Base-by-base conservation (phyloP, 2,888 invertebrate species). In the Tribolium freemani region DNA sequence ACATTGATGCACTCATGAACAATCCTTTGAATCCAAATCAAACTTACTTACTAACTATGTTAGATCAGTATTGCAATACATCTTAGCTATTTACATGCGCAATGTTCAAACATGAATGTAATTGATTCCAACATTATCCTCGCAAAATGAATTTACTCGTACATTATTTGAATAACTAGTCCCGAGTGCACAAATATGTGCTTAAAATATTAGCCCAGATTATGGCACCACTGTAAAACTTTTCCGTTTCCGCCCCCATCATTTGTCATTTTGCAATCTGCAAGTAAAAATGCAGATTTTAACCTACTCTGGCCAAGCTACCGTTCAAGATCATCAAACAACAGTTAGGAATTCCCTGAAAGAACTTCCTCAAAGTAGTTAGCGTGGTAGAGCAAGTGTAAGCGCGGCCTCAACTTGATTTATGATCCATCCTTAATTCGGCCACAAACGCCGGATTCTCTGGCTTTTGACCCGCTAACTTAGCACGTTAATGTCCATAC, bases 381-480 rank as follows among this genome's bases (percentile, higher is more conserved):
- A 60, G 60, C 16, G 46, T 21, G 16, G 26, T 60, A 46, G 45
- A 60, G 46, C 60, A 60, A 63, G 31, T 46, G 72, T 44, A 51
- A 56, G 71, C 58, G 67, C 58, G 67, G 60, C 67, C 60, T n/a
- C 38, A 54, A 10, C 46, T 73, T 79, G 80, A 80, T 80, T 80
- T 80, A 80, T 78, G 67, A 72, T 26, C 61, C 67, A 9, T 48
- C 73, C 79, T 79, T 80, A 79, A 80, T 80, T 79, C 77, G 77
- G 72, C 79, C 77, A 74, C 79, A 77, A 77, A 77, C 76, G 69
- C 73, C 72, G 26, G 73, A 69, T 76, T 72, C 70, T 73, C 70
- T 67, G 72, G 77, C 66, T 58, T 74, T 68, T 76, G 75, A 69
- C 74, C 75, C 70, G 57, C 71, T 63, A 78, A 79, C 74, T 78